Evolutionary conservation across 2,113 vertebrate species (phyloP), one percentile per base, ranked within the genome.

Genomic region (Drymodes brunneopygia): DNA sequence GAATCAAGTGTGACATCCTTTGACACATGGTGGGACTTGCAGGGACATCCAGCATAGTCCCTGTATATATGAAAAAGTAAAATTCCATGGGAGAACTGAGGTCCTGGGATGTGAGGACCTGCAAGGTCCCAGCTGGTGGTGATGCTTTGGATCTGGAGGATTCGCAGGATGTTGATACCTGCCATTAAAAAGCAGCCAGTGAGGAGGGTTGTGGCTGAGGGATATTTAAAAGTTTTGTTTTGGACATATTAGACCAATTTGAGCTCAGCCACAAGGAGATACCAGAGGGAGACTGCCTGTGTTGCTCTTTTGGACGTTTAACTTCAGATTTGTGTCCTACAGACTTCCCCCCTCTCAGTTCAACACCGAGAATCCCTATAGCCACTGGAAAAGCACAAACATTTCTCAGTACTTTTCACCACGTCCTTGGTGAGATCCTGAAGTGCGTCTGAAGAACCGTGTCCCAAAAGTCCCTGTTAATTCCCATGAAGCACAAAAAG

Each of bases 391-490:
- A 65, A 7, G 56, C 28, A 58, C 17, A 61, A 25, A 6, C 20
- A 80, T 40, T 53, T 73, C 77, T 60, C 24, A 33, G 15, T 38
- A 45, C 3, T 89, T 78, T 73, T 61, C 45, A 70, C 28, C 3
- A 0, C 4, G 1, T 86, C 28, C n/a, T 86, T 13, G 23, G 54
- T 45, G 23, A 81, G 7, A 62, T 5, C 28, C 69, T 45, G 28
- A 74, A 66, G 22, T 22, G 33, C 0, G 0, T 17, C 42, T 74
- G 70, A 69, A 90, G 56, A 53, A 15, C 19, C 1, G 1, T 40
- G 35, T 31, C 56, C 28, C 42, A 29, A 16, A 87, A 87, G 44
- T 10, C 47, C 18, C 22, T 53, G 12, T 45, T 84, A 86, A 50
- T 66, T 70, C 42, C 17, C 14, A 27, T 29, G 29, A 24, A 42